Percentiles rank a stretch among this genome's conserved stretches.
Conservation (phyloP, 92 coral and sea anemone species). For the Isaurus tuberculatus region DNA sequence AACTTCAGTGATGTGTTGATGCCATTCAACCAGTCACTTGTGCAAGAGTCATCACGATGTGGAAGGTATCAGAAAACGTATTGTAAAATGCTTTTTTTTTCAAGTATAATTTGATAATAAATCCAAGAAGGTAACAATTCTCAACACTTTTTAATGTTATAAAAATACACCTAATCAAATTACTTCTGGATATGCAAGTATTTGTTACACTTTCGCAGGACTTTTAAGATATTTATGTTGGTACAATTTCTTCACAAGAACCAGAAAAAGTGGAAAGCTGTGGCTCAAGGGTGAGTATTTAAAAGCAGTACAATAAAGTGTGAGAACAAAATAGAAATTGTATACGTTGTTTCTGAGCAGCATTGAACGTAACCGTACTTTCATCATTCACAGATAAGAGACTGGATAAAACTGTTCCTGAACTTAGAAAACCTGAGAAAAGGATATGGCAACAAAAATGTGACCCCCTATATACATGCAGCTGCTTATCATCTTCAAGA, state of each 20-base stretch:
- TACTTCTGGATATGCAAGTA: not conserved
- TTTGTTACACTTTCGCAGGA: constrained; percentile 43
- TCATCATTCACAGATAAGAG: constrained; percentile 52
- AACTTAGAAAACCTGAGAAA: too few relatives aligned
- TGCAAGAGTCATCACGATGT: constrained; percentile 45
- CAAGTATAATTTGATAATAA: too few relatives aligned
- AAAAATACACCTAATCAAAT: not conserved
- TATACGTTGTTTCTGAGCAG: not conserved
- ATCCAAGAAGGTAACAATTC: not conserved
- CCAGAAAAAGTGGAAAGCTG: constrained; percentile 38
- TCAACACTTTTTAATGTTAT: not conserved
- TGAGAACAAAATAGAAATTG: not conserved
- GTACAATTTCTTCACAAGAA: constrained; percentile 41
- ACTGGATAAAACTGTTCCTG: constrained; percentile 60
- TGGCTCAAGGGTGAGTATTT: constrained; percentile 45
- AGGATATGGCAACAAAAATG: not conserved
- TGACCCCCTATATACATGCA: not conserved
- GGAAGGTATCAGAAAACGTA: constrained; percentile 53
- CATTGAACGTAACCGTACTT: constrained; percentile 1
- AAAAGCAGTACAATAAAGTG: not conserved
- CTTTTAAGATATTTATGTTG: constrained; percentile 57
- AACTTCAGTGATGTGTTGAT: constrained; percentile 36
- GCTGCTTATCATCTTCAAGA: not conserved
- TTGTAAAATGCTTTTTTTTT: not conserved
- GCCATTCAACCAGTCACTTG: constrained; percentile 46